Evolutionary conservation across 2,113 vertebrate species (phyloP).

Genomic region (Eurystomus gularis): DNA sequence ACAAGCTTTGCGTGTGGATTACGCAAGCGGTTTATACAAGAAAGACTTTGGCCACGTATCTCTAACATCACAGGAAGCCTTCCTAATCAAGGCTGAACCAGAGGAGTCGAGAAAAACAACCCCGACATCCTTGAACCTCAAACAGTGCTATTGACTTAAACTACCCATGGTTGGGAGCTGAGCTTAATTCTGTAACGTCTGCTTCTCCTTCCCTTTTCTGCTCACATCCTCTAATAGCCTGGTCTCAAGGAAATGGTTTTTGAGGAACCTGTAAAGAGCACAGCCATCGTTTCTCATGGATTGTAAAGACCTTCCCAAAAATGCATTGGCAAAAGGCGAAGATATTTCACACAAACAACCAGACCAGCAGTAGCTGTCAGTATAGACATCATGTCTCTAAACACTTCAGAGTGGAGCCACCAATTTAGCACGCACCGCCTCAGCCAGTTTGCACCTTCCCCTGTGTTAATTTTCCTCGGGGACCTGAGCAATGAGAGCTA

Average conservation of each 20-base stretch:
- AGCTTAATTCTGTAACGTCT: neutral
- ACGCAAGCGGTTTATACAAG: conserved; percentile 34
- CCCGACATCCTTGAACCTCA: neutral
- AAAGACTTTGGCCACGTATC: neutral
- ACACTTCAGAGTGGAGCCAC: neutral
- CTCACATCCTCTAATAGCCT: neutral
- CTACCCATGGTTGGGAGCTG: neutral
- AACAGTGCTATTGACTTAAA: neutral
- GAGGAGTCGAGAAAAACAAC: neutral
- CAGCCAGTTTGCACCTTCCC: neutral
- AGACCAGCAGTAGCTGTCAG: neutral
- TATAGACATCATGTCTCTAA: neutral
- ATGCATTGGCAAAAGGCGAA: neutral
- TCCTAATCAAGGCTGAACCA: neutral
- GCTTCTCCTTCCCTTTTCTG: neutral
- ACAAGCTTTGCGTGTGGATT: conserved; percentile 35
- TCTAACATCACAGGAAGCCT: neutral
- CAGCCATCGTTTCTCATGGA: neutral
- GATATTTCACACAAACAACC: neutral
- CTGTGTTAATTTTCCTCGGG: neutral
- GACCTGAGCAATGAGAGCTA: neutral
- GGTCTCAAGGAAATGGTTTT: neutral
- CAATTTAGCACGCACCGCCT: rapidly evolving
- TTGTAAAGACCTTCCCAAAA: neutral
- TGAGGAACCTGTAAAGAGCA: neutral